Percentiles rank a stretch among this genome's conserved stretches.
phyloP scores from a whole-genome alignment of 2,888 invertebrate genomes.

The Corbicula japonica region DNA sequence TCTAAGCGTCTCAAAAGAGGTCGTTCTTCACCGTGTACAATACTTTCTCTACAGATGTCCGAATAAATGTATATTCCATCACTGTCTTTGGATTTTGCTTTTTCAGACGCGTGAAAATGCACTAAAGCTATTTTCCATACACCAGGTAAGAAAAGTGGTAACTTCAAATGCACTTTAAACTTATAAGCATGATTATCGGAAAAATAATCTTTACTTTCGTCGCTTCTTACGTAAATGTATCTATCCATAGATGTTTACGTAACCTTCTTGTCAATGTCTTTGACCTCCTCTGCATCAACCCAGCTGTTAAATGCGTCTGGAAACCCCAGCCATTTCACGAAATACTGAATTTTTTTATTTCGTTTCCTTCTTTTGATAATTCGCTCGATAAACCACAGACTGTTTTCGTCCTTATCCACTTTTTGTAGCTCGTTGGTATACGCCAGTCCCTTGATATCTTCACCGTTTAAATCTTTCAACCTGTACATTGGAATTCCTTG shows the following conservation, averaged over 20 bases:
- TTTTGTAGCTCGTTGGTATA: conserved; percentile 45
- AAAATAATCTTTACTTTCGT: conserved; percentile 16
- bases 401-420: conserved; percentile 54
- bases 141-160: conserved; percentile 18
- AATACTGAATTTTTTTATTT: conserved; percentile 28
- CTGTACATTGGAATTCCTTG: conserved; percentile 47
- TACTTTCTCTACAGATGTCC: conserved; percentile 46
- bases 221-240: conserved; percentile 28
- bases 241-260: conserved; percentile 23
- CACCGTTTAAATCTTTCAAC: conserved; percentile 40
- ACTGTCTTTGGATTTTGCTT: conserved; percentile 4
- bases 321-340: conserved; percentile 44
- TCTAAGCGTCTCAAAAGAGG: conserved; percentile 46
- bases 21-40: conserved; percentile 39
- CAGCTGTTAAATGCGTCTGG: conserved; percentile 43
- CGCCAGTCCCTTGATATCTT: conserved; percentile 34
- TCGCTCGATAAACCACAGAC: conserved; percentile 50
- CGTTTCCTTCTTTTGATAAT: conserved; percentile 39
- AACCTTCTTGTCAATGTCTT: neutral
- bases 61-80: conserved; percentile 34
- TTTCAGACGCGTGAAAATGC: conserved; percentile 6
- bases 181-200: conserved; percentile 15
- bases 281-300: conserved; percentile 34
- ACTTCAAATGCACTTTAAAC: conserved; percentile 29
- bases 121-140: conserved; percentile 36